Evolutionary conservation across 2,797 vertebrate genomes (phyloP).

Genomic region (Urophycis tenuis): DNA sequence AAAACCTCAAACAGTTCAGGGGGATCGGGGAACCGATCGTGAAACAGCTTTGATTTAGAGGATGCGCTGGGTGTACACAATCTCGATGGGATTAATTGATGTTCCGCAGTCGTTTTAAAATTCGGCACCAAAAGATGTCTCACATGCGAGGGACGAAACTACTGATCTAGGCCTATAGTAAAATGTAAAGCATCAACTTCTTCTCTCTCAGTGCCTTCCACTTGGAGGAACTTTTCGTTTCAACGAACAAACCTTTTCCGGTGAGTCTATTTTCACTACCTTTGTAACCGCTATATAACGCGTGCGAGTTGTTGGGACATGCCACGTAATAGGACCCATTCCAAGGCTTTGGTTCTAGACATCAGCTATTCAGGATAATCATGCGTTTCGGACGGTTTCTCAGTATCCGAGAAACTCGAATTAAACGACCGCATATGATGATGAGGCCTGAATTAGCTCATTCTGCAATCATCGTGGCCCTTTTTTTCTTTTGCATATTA

Average conservation of each 20-base stretch:
- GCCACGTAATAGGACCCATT: not conserved
- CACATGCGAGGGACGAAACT: not conserved
- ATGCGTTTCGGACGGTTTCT: not conserved
- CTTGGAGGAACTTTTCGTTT: constrained; percentile 33
- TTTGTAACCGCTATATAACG: not conserved
- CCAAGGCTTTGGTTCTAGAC: not conserved
- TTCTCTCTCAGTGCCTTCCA: constrained; percentile 7
- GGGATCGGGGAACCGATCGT: no score
- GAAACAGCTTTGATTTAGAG: not conserved
- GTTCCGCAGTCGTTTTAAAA: not conserved
- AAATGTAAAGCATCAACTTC: not conserved
- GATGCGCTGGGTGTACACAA: not conserved
- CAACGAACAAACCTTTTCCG: constrained; percentile 31
- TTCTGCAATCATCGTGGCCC: not conserved
- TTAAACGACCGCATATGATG: not conserved
- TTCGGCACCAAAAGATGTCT: not conserved
- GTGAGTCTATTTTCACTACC: constrained; percentile 45
- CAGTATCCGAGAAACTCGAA: not conserved
- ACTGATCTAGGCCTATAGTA: not conserved
- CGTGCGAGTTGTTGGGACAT: no score
- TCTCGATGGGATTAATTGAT: not conserved
- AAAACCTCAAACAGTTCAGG: constrained; percentile 27
- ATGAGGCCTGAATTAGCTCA: not conserved
- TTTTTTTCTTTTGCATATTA: not conserved
- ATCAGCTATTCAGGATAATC: not conserved